Evolutionary conservation across 2,113 vertebrate species (phyloP).

Genomic region (Burhinus bistriatus): DNA sequence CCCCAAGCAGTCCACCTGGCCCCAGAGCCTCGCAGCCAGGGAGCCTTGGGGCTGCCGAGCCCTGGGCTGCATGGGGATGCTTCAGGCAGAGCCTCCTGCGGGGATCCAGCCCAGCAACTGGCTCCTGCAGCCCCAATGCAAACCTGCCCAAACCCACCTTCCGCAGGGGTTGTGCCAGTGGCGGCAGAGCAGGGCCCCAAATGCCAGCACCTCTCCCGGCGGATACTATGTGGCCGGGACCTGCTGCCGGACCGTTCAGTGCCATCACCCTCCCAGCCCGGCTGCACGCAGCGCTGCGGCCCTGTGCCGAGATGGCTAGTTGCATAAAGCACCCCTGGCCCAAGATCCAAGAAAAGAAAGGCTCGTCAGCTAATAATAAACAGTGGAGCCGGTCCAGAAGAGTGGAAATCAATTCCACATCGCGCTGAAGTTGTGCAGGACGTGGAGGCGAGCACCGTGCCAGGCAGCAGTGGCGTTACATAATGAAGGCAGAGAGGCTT

Average conservation of each 20-base stretch:
- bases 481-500: constrained; percentile 36
- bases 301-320: accelerated
- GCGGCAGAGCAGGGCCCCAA: neutral
- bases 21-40: neutral
- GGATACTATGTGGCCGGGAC: accelerated
- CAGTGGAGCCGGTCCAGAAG: neutral
- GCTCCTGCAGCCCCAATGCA: neutral
- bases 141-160: neutral
- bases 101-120: neutral
- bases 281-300: accelerated
- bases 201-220: accelerated
- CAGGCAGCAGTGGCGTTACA: constrained; percentile 47
- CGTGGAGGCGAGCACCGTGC: constrained; percentile 18
- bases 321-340: neutral
- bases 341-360: neutral
- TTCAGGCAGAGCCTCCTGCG: accelerated
- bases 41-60: neutral
- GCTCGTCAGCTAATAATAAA: neutral
- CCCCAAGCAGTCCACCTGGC: accelerated
- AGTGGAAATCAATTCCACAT: neutral
- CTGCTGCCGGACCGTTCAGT: accelerated
- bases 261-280: neutral
- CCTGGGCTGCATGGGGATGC: neutral
- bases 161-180: neutral
- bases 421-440: constrained; percentile 29